phyloP scores from a whole-genome alignment of 2,113 vertebrate species.

The Microcebus jonahi region DNA sequence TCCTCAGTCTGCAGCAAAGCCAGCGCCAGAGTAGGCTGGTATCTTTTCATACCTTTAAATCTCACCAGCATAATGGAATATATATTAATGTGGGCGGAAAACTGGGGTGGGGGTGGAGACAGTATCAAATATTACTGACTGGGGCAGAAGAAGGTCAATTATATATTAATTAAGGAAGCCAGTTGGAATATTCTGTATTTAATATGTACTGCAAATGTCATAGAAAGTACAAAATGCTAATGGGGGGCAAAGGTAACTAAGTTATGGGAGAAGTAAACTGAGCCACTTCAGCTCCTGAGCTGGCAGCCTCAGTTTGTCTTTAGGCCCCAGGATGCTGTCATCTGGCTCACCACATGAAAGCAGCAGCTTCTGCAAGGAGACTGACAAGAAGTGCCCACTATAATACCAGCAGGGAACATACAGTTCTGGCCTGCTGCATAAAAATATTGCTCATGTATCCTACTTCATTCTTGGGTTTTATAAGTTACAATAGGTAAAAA shows the following conservation, averaged over 20 bases:
- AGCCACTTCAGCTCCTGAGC: no score
- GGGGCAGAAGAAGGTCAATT: background rate
- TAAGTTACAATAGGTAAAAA: background rate
- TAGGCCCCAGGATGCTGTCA: background rate
- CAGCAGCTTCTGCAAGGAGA: background rate
- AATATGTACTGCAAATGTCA: background rate
- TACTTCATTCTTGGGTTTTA: background rate
- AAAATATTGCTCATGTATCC: background rate
- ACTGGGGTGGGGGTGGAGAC: background rate
- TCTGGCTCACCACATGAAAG: background rate
- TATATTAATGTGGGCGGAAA: background rate
- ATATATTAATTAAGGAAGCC: background rate
- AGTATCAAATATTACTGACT: background rate
- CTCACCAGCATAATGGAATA: background rate
- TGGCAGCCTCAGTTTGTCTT: background rate
- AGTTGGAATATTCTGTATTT: background rate
- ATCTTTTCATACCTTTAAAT: background rate
- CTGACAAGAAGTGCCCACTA: background rate
- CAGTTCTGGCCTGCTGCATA: background rate
- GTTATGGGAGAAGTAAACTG: background rate
- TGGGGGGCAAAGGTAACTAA: background rate
- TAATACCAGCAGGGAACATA: background rate
- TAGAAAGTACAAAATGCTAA: background rate
- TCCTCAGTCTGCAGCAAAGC: background rate
- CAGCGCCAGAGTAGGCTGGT: background rate